A percentile compares a stretch with the other conserved stretches of the same genome.
These are phyloP conservation scores for Phaetusa simplex DNA, from an alignment of 2,113 vertebrate genomes.

Conservation along the genomic window DNA sequence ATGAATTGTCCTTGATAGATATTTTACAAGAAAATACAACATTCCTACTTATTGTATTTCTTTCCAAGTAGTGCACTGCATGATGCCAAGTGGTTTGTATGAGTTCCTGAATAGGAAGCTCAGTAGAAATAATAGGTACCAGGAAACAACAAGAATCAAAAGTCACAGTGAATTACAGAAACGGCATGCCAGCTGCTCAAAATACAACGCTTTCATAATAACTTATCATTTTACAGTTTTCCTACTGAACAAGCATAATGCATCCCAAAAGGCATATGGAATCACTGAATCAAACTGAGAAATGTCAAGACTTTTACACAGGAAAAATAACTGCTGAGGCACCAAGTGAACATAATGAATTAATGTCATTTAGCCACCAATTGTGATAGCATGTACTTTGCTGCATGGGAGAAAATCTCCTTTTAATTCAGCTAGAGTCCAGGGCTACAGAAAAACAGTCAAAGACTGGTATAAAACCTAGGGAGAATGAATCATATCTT, in stretches of 20 bases:
- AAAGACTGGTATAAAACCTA: slow-evolving; percentile 12
- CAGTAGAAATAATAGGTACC: slow-evolving; percentile 56
- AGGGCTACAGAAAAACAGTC: background rate
- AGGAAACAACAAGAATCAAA: slow-evolving; percentile 65
- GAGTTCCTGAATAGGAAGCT: slow-evolving; percentile 54
- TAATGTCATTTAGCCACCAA: slow-evolving; percentile 38
- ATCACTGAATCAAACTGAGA: slow-evolving; percentile 42
- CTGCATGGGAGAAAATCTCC: background rate
- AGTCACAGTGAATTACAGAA: slow-evolving; percentile 56
- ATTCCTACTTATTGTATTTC: slow-evolving; percentile 34
- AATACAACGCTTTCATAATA: slow-evolving; percentile 53
- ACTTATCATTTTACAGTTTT: slow-evolving; percentile 50
- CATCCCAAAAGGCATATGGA: slow-evolving; percentile 25
- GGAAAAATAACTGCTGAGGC: slow-evolving; percentile 10
- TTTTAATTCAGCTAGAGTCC: slow-evolving; percentile 37
- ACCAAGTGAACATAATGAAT: slow-evolving; percentile 5
- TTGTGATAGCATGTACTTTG: background rate
- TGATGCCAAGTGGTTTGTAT: slow-evolving; percentile 47
- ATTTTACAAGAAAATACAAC: slow-evolving; percentile 41
- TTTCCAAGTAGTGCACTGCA: slow-evolving; percentile 36
- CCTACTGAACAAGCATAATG: slow-evolving; percentile 41
- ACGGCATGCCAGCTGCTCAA: background rate
- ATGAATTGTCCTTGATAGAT: slow-evolving; percentile 1
- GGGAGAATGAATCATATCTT: background rate
- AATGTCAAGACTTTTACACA: slow-evolving; percentile 36